Conservation (phyloP, 2,888 invertebrate genomes). For the Euzophera pinguis region DNA sequence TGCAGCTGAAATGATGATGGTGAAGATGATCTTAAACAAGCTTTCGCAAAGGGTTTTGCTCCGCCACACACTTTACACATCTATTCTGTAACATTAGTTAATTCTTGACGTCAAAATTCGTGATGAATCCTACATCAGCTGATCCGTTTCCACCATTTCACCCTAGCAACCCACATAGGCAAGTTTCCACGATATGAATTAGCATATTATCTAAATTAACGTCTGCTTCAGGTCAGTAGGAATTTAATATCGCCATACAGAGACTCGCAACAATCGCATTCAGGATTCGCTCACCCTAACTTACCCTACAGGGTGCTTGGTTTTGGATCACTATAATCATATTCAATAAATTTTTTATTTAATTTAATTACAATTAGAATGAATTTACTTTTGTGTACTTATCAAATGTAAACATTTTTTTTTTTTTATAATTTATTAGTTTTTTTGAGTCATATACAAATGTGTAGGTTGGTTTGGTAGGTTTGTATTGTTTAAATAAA, state of each 20-base stretch:
- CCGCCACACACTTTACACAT: too few species aligned
- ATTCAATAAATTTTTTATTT: not conserved
- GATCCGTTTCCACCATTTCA: not conserved
- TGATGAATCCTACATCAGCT: not conserved
- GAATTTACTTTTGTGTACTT: too few species aligned
- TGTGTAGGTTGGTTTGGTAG: too few species aligned
- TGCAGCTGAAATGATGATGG: too few species aligned
- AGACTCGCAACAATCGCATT: slow-evolving; percentile 59
- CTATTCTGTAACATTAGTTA: too few species aligned
- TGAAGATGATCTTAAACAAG: too few species aligned
- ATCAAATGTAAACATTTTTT: too few species aligned
- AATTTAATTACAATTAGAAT: not conserved
- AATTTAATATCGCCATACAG: slow-evolving; percentile 68
- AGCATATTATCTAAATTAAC: slow-evolving; percentile 52
- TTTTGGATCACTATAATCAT: not conserved
- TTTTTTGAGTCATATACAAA: too few species aligned
- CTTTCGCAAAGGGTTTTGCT: too few species aligned
- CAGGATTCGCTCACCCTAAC: slow-evolving; percentile 48
- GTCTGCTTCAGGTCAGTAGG: slow-evolving; percentile 48
- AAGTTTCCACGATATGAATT: slow-evolving; percentile 29
- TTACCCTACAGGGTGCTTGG: slow-evolving; percentile 42
- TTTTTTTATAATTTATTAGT: too few species aligned
- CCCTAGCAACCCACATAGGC: not conserved
- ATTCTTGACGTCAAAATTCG: too few species aligned
- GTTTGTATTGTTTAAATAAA: too few species aligned